Evolutionary conservation across 2,113 vertebrate genomes (phyloP), one percentile per base, ranked within the genome.

Genomic region (Perca schrenkii): DNA sequence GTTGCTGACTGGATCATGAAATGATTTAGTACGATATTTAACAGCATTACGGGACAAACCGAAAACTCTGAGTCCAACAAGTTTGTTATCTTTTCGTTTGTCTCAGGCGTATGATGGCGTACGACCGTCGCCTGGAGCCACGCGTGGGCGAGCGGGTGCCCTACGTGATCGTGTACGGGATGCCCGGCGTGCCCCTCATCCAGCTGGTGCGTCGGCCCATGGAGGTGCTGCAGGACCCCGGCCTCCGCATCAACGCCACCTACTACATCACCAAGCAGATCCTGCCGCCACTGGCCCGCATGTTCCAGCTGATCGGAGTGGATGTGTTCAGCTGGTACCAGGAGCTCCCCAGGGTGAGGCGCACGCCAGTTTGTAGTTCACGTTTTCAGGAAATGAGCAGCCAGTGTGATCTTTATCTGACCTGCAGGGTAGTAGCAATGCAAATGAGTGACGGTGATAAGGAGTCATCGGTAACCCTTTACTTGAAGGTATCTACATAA

Each of bases 231-330:
- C 98, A 98, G 92, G 97, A 99, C 80, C 92, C 96, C 25, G 87
- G 82, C 74, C 94, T 99, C 69, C 95, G 98, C 72, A 94, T 99
- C 88, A 99, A 99, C 7, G 94, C 97, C 65, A 95, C 95, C 0
- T 99, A 99, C 92, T 99, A 99, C 71, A 97, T 99, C 86, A 97
- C 95, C 92, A 99, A 99, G 89, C 98, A 99, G 83, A 99, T 99
- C 74, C 96, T 99, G 86, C 98, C 98, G 0, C 98, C 98, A 0
- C 93, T 99, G 65, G 96, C 95, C 19, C 96, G 98, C 74, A 93
- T 99, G 31, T 97, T 99, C 93, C 97, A 97, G 1, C 96, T 99
- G 25, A 98, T 99, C 43, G 98, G 98, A 8, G 97, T 99, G 12
- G 97, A 99, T 0, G 97, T 99, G 82, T 97, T 98, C 95, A 94